phyloP scores from a whole-genome alignment of 2,113 vertebrate species.

The Catagonus wagneri region DNA sequence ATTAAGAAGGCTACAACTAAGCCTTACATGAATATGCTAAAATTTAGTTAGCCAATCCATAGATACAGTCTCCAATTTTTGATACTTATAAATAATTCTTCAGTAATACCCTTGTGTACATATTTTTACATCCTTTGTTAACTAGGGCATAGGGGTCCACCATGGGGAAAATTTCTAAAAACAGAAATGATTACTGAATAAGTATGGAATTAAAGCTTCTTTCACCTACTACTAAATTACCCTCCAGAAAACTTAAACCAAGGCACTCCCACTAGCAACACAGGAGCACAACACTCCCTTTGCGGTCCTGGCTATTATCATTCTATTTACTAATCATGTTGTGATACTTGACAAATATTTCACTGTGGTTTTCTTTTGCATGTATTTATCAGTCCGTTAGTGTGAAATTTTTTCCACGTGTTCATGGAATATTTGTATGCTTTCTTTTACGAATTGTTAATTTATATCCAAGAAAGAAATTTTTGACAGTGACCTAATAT shows the following conservation, averaged over 20 bases:
- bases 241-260: not conserved
- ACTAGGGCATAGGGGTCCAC: not conserved
- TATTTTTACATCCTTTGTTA: not conserved
- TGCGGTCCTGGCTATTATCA: not conserved
- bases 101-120: not conserved
- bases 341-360: not conserved
- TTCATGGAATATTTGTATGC: not conserved
- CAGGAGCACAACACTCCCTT: not conserved
- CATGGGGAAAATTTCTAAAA: not conserved
- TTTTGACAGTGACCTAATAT: not conserved
- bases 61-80: not conserved
- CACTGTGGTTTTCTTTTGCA: not conserved
- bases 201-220: not conserved
- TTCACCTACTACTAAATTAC: not conserved
- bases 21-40: not conserved
- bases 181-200: not conserved
- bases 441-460: constrained; percentile 19
- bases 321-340: not conserved
- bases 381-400: not conserved
- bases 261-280: not conserved
- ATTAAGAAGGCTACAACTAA: not conserved
- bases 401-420: not conserved
- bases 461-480: not conserved
- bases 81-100: constrained; percentile 4
- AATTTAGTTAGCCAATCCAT: not conserved